Base-by-base conservation (phyloP, 2,888 invertebrate genomes). In the Drosophila putrida region DNA sequence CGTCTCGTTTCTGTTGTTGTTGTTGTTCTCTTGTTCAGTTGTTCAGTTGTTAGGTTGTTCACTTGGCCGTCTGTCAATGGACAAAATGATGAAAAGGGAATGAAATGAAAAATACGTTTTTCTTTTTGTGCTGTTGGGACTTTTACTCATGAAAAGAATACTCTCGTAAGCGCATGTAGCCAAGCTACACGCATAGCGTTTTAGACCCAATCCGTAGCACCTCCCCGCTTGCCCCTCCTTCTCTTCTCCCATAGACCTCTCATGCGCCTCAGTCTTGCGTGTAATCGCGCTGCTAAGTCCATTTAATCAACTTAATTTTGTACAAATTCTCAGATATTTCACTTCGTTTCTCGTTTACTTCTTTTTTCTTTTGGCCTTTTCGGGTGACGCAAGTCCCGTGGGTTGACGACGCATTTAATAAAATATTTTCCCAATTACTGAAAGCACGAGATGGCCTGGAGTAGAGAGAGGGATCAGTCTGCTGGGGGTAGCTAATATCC, bases 251-350 rank as follows among this genome's bases (percentile, higher is more conserved):
- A 39, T 13, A 38, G 33, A 47, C 36, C 28, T 57, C 49, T 61
- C 49, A 39, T 54, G 43, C 39, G 54, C 43, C 41, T 50, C 78
- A 80, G 83, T 71, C 57, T 84, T 84, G 83, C 83, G 83, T 84
- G 89, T 84, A 84, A 84, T 84, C 89, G 73, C 78, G 60, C 83
- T 75, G 71, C 83, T 84, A 84, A 84, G 83, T 88, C 83, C 87
- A 84, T 84, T 84, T 84, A 84, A 84, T 84, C 83, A 84, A 84
- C 89, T 84, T 84, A 84, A 84, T 84, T 84, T 84, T 71, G 80
- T 84, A 84, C 89, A 84, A 88, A 84, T 88, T 82, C 88, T 65
- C 70, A 81, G 75, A 78, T 71, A 81, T 84, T 82, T 68, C 66
- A 69, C 53, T 67, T 60, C 31, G 51, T 47, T 28, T 58, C 53